Conservation (phyloP, 2,113 vertebrate genomes). For the Gallinago paraguaiae region DNA sequence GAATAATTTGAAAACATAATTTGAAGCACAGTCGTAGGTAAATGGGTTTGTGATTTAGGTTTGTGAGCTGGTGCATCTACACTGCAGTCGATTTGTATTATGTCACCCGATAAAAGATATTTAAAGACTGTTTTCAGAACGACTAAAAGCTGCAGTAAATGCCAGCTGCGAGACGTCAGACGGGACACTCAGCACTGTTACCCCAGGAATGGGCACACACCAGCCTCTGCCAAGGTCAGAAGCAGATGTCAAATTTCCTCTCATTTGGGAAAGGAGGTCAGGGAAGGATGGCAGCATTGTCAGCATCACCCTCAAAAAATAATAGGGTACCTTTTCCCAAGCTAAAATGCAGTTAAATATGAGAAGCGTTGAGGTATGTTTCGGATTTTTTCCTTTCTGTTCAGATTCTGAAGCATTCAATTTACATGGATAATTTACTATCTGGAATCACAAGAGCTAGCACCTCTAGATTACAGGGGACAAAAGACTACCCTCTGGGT, state of each 20-base stretch:
- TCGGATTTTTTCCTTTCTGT: not conserved
- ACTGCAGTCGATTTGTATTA: not conserved
- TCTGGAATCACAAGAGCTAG: not conserved
- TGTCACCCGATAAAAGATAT: not conserved
- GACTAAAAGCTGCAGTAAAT: not conserved
- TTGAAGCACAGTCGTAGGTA: not conserved
- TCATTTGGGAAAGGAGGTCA: not conserved
- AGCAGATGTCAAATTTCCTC: not conserved
- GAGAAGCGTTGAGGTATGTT: not conserved
- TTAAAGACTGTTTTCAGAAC: not conserved
- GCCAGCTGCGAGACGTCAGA: rapidly evolving
- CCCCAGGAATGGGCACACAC: rapidly evolving
- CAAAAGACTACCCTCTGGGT: rapidly evolving
- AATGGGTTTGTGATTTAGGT: not conserved
- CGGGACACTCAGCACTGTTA: not conserved
- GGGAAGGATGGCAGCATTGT: not conserved
- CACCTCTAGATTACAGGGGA: not conserved
- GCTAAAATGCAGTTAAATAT: not conserved
- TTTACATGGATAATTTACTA: not conserved
- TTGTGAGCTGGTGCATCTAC: not conserved
- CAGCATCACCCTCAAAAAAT: not conserved
- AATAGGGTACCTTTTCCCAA: not conserved
- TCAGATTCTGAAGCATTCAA: not conserved
- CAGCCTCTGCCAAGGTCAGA: not conserved
- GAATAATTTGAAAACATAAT: not conserved